These are phyloP conservation scores for Trichopoda pennipes DNA, from an alignment of 2,888 invertebrate genomes.

Conservation along the genomic window DNA sequence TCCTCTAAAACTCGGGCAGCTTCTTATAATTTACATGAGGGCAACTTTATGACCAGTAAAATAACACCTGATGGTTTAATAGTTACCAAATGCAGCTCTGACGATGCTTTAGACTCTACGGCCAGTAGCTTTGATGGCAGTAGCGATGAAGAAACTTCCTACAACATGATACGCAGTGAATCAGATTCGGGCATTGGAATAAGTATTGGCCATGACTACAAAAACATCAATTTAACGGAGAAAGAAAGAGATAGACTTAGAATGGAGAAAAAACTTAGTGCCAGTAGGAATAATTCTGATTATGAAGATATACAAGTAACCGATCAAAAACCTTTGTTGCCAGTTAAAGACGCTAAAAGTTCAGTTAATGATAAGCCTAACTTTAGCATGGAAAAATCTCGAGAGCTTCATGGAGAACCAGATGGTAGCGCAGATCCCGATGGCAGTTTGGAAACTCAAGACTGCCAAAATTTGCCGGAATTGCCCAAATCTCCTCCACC, in stretches of 20 bases:
- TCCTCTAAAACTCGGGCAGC: slow-evolving; percentile 80
- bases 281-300: slow-evolving; percentile 79
- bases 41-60: slow-evolving; percentile 81
- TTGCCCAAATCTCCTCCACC: slow-evolving; percentile 83
- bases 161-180: slow-evolving; percentile 81
- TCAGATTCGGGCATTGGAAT: slow-evolving; percentile 81
- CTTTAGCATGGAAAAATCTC: slow-evolving; percentile 83
- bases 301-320: slow-evolving; percentile 81
- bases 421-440: slow-evolving; percentile 93
- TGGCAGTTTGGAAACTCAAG: slow-evolving; percentile 84
- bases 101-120: slow-evolving; percentile 80
- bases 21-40: slow-evolving; percentile 80
- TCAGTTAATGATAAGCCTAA: slow-evolving; percentile 47
- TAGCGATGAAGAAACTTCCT: slow-evolving; percentile 80
- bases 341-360: slow-evolving; percentile 30
- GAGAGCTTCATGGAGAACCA: slow-evolving; percentile 91
- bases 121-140: slow-evolving; percentile 81
- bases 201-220: slow-evolving; percentile 79
- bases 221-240: slow-evolving; percentile 69
- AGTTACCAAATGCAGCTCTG: slow-evolving; percentile 80
- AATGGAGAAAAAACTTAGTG: slow-evolving; percentile 78
- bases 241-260: slow-evolving; percentile 71
- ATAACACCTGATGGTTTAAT: slow-evolving; percentile 81
- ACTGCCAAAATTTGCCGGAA: slow-evolving; percentile 83
- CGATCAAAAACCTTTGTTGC: slow-evolving; percentile 70